Evolutionary conservation across 2,888 invertebrate genomes (phyloP), one percentile per base, ranked within the genome.

Genomic region (Mayetiola destructor): DNA sequence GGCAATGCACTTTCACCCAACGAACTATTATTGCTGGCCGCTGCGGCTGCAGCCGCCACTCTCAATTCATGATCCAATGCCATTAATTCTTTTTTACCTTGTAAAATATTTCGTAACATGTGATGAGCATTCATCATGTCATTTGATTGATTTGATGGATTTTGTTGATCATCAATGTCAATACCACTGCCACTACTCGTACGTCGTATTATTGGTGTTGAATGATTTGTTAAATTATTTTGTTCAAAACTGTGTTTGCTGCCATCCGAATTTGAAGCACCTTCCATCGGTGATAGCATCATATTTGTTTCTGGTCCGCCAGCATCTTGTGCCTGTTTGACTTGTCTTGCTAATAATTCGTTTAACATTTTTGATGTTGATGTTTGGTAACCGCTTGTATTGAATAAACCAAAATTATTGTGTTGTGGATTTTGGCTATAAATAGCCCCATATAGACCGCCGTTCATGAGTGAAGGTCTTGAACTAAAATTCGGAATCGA

Each of bases 361-460:
- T 89, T 89, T 68, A 90, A 82, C 89, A 90, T 89, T 75, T 89
- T 90, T 69, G 86, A 84, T 75, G 88, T 87, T 69, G 86, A 84
- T 75, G 87, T 87, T 71, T 85, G 84, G 80, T 85, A 87, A 76
- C 87, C 86, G 77, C 77, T 70, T 82, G 82, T 66, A 85, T 84
- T 65, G 85, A 81, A 55, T 58, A 58, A 54, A 72, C 84, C 81
- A 77, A 85, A 85, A n/a, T 48, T 23, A n/a, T 48, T 23, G 74
- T 80, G 81, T 75, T 83, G 83, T 73, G 83, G 83, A 75, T 81
- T 82, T 77, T 84, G 81, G 70, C 78, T 80, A 75, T 88, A 85
- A 77, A 88, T 84, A 75, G 87, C 85, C 76, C 87, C 84, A 85
- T 88, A 89, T 68, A 89, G 78, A 78, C 87, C 84, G 74, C 85